These are phyloP conservation scores for Hemiprocne comata DNA, from an alignment of 2,113 vertebrate genomes.

Conservation along the genomic window DNA sequence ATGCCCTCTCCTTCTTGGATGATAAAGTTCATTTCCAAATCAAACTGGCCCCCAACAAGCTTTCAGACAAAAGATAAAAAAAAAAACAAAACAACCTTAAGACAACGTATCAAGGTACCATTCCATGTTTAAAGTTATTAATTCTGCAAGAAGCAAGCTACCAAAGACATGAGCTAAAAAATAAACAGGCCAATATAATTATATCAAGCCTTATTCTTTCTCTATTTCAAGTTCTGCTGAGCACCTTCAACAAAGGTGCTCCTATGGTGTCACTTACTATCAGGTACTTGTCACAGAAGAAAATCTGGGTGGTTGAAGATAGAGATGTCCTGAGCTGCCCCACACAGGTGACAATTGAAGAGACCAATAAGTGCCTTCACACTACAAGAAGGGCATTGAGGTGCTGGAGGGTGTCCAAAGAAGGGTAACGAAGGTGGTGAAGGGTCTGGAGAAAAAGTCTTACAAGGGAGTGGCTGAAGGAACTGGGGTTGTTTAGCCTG, in stretches of 20 bases:
- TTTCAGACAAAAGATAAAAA: constrained; percentile 52
- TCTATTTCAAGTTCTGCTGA: neutral
- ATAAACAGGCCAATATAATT: neutral
- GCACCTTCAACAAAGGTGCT: neutral
- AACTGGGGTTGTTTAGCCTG: too few relatives aligned
- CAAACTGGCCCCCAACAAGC: constrained; percentile 95
- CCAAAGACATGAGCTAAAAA: rapidly evolving
- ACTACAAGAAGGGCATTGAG: too few relatives aligned
- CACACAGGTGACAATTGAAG: neutral
- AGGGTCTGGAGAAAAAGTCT: too few relatives aligned
- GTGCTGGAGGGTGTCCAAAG: too few relatives aligned
- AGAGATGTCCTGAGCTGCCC: neutral
- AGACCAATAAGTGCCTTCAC: neutral
- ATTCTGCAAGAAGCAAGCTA: neutral
- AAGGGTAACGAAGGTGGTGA: too few relatives aligned
- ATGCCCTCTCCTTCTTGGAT: constrained; percentile 95
- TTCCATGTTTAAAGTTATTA: neutral
- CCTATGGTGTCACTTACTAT: neutral
- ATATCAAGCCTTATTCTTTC: neutral
- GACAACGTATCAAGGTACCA: neutral
- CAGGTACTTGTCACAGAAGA: neutral
- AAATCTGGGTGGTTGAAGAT: neutral
- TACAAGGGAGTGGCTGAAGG: too few relatives aligned
- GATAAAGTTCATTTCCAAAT: constrained; percentile 99
- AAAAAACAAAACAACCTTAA: neutral